Conservation (phyloP, 2,113 vertebrate species). For the Nothoprocta perdicaria region DNA sequence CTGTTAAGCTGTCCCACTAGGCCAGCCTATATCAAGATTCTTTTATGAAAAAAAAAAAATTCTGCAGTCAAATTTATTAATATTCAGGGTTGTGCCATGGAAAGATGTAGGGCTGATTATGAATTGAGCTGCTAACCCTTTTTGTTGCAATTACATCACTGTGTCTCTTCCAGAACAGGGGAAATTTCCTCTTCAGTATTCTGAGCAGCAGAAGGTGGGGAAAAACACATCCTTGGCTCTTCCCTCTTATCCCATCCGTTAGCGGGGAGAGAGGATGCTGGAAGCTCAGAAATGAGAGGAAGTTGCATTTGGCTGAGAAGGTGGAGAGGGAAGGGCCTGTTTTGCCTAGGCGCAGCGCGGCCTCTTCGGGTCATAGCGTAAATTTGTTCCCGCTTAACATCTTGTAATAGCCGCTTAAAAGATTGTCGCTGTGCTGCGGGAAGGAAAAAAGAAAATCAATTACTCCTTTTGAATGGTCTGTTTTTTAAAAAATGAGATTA, state of each 20-base stretch:
- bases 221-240: neutral
- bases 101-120: neutral
- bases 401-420: neutral
- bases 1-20: neutral
- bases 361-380: neutral
- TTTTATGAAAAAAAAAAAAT: neutral
- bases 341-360: neutral
- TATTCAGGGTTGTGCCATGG: neutral
- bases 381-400: neutral
- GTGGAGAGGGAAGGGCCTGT: neutral
- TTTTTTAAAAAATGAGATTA: constrained; percentile 52
- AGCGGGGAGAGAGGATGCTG: neutral
- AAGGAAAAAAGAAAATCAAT: neutral
- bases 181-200: neutral
- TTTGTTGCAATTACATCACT: neutral
- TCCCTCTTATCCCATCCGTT: neutral
- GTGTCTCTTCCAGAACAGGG: neutral
- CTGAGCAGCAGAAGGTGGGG: neutral
- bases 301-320: neutral
- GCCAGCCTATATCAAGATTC: neutral
- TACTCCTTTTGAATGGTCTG: constrained; percentile 3
- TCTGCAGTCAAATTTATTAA: neutral
- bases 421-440: neutral
- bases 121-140: neutral
- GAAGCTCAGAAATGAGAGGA: neutral